Conservation (phyloP, 2,888 invertebrate genomes). For the Trachelus iudaicus region DNA sequence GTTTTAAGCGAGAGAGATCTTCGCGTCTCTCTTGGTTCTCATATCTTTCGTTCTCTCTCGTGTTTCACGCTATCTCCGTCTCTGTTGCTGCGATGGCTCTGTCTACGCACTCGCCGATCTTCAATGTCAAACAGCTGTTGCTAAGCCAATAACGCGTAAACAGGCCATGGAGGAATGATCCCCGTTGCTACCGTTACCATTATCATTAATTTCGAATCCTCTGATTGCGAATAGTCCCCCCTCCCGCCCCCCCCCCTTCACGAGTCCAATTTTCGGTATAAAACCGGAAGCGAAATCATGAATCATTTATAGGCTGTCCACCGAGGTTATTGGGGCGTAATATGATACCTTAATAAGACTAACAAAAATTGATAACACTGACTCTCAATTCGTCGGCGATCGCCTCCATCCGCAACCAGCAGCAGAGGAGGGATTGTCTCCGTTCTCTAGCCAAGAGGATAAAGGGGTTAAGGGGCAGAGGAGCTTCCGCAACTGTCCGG, state of each 20-base stretch:
- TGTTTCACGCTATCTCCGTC: constrained; percentile 8
- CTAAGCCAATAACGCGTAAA: constrained; percentile 45
- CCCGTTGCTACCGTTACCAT: not conserved
- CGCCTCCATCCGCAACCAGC: not conserved
- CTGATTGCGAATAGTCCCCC: not conserved
- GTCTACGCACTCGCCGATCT: constrained; percentile 20
- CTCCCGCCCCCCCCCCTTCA: too few relatives aligned
- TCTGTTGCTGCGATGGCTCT: constrained; percentile 17
- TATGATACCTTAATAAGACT: not conserved
- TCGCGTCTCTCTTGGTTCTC: not conserved
- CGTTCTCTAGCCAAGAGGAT: not conserved
- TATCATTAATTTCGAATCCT: not conserved
- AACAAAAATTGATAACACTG: not conserved
- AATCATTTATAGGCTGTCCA: not conserved
- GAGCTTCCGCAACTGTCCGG: not conserved
- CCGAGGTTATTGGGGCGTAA: not conserved
- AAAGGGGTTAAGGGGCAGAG: constrained; percentile 2
- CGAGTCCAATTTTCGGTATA: not conserved
- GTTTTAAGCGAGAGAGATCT: not conserved
- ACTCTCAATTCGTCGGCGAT: not conserved
- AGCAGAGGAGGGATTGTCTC: not conserved
- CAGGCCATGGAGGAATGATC: constrained; percentile 9
- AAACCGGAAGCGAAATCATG: not conserved
- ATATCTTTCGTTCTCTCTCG: not conserved
- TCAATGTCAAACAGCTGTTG: constrained; percentile 56